Conservation (phyloP, 2,797 vertebrate species). For the Lerista edwardsae region DNA sequence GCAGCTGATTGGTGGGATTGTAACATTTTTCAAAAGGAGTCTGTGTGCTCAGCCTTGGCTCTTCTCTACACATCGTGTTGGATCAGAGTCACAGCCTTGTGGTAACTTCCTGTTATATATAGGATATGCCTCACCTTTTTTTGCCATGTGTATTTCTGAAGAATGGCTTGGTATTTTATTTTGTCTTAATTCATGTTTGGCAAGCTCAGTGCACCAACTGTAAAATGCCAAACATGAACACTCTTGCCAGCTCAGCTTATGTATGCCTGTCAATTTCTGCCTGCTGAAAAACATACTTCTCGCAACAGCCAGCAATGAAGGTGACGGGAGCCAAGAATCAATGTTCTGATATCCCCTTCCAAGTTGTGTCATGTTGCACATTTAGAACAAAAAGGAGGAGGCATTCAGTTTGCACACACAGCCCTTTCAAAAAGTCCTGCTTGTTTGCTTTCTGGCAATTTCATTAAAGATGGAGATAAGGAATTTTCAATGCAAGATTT, state of each 20-base stretch:
- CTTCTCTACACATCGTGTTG: background rate
- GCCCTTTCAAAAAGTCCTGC: background rate
- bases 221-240: slow-evolving; percentile 60
- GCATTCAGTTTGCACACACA: slow-evolving; percentile 28
- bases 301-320: slow-evolving; percentile 53
- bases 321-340: slow-evolving; percentile 62
- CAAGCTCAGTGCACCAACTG: slow-evolving; percentile 60
- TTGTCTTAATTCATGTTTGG: slow-evolving; percentile 55
- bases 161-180: slow-evolving; percentile 21
- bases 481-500: background rate
- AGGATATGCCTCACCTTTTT: background rate
- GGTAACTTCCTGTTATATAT: background rate
- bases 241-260: slow-evolving; percentile 61
- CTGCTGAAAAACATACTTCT: slow-evolving; percentile 61
- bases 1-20: background rate
- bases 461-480: background rate
- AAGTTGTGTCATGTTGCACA: slow-evolving; percentile 49
- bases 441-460: slow-evolving; percentile 11
- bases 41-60: background rate
- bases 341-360: slow-evolving; percentile 52
- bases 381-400: slow-evolving; percentile 44
- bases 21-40: background rate
- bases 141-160: background rate
- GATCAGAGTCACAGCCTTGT: background rate
- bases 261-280: slow-evolving; percentile 64